Evolutionary conservation across 2,113 vertebrate genomes (phyloP), one percentile per base, ranked within the genome.

Genomic region (Corydoras maculifer): DNA sequence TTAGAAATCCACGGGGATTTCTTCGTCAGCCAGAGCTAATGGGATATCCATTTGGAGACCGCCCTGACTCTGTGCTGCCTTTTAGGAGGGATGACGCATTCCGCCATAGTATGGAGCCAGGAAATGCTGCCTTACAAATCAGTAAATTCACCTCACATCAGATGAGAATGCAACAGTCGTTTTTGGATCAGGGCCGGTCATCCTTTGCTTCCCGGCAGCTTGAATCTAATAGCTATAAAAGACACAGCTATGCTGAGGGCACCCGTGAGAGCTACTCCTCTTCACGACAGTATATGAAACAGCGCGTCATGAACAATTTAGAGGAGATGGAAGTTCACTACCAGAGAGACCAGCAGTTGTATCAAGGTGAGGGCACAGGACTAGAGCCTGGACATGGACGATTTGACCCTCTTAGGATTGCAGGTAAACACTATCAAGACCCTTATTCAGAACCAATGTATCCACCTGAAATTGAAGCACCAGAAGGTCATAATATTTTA

Each of bases 241-340:
- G 97, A 58, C 94, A 97, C 80, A 98, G 94, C 83, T 98, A 93
- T 72, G 91, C 93, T 3, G 88, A 90, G 43, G 96, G 94, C 55
- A 96, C 97, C 0, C 91, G 91, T 79, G 97, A 98, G 76, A 97
- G 86, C 72, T 96, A 95, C 70, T 65, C 89, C 0, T 89, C 93
- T 0, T 90, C 93, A 0, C 92, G 91, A 43, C 94, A 96, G 69
- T 94, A 87, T 58, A 92, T 93, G 49, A 92, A 92, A 65, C 91
- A 94, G 68, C 92, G 93, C 69, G 92, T 95, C 78, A 90, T 94
- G 87, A 93, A 93, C 79, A 94, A 97, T 49, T 87, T 96, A 49
- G 94, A 98, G 0, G 94, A 98, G 74, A 90, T 89, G 49, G 93
- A 92, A 65, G 86, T 90, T 25, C 91, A 93, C 10, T 90, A 90